Evolutionary conservation across 1,140 invertebrate genomes (phyloP).

Genomic region (Trissolcus basalis): DNA sequence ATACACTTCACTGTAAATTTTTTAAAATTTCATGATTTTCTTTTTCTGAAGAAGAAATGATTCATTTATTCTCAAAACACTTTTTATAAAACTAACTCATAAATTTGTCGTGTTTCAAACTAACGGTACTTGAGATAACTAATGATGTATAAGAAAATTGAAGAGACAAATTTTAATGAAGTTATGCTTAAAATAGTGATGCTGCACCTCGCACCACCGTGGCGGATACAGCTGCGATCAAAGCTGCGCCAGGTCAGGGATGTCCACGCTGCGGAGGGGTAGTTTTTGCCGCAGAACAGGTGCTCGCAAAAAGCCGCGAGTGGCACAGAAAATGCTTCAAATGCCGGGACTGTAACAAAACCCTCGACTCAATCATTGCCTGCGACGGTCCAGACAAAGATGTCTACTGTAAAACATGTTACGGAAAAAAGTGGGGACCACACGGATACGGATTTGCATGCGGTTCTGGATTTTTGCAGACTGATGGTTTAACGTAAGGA

Average conservation of each 20-base stretch:
- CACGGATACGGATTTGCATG: conserved; percentile 96
- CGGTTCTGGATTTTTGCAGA: conserved; percentile 94
- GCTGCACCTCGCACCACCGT: conserved; percentile 84
- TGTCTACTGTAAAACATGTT: conserved; percentile 95
- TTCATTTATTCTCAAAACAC: too few species aligned
- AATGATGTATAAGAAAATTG: conserved; percentile 1
- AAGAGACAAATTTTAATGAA: neutral
- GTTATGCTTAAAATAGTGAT: conserved; percentile 73
- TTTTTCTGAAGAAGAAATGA: too few species aligned
- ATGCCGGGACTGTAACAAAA: conserved; percentile 94
- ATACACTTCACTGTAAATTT: too few species aligned
- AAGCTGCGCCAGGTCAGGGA: conserved; percentile 88
- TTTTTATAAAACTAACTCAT: too few species aligned
- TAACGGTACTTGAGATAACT: neutral
- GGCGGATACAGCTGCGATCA: conserved; percentile 87
- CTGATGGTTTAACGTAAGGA: conserved; percentile 89
- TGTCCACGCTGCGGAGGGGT: conserved; percentile 93
- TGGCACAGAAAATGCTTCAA: conserved; percentile 99
- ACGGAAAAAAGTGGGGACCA: conserved; percentile 94
- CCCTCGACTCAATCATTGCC: conserved; percentile 93
- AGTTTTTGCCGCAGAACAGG: conserved; percentile 93
- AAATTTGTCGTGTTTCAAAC: too few species aligned
- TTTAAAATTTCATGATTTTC: too few species aligned
- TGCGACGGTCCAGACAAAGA: conserved; percentile 93
- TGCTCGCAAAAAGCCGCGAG: conserved; percentile 90